Base-by-base conservation (phyloP, 2,113 vertebrate species). In the Pungitius pungitius region DNA sequence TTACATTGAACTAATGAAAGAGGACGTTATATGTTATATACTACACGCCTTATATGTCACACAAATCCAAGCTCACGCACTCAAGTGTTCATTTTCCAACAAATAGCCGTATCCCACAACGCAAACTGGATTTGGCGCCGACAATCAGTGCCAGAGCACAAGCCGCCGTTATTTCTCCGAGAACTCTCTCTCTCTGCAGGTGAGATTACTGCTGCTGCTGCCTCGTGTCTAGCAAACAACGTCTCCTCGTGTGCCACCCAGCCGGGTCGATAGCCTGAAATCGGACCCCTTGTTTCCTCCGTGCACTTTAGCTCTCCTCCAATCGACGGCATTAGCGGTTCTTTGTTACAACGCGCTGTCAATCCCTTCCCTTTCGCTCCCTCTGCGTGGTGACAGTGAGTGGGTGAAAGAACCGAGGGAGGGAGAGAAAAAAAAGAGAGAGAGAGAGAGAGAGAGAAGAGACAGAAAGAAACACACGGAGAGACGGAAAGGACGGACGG, bases 261-360 rank as follows among this genome's bases (percentile, higher is more conserved):
- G 61, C 42, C 82, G 39, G 78, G 56, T 91, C 78, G 27, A 88
- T 89, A 85, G 82, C 68, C 81, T 84, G 88, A 88, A 90, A 92
- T 76, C 80, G 69, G 75, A 90, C 74, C 85, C 82, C 73, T 69
- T 73, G 81, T 88, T 88, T 89, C 85, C 85, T 85, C 67, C 77
- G 64, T 73, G 81, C 82, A 86, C 83, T 77, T 80, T 83, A 59
- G 6, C 82, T 84, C 49, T 35, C 63, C 64, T 85, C 85, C 77
- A n/a, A 60, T 83, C 40, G 26, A 85, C 73, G 75, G 58, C 70
- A 83, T 85, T 74, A 81, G 78, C 69, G 54, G 70, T 54, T 78
- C 66, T 55, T 86, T 85, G 65, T 85, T 84, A 64, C 68, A 76
- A 14, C 27, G 66, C 61, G 68, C 66, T 71, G 68, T 76, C 78